These are phyloP conservation scores for Alces alces DNA, from an alignment of 2,113 vertebrate species.

Conservation along the genomic window DNA sequence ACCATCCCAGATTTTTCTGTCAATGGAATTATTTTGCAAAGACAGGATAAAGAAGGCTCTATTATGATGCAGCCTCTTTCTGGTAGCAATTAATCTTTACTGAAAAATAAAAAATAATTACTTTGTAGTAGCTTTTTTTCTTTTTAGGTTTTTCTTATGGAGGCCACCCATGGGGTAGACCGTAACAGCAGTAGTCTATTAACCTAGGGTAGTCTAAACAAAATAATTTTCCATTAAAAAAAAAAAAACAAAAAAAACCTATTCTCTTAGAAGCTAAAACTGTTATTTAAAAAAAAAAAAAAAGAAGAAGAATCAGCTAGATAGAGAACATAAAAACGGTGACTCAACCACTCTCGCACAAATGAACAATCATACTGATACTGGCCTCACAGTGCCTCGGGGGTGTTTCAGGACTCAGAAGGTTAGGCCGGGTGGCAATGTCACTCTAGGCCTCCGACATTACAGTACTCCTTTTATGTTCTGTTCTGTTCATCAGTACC, in stretches of 20 bases:
- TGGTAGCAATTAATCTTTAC: constrained; percentile 60
- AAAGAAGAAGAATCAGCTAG: background rate
- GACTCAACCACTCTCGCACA: background rate
- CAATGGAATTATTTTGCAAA: constrained; percentile 57
- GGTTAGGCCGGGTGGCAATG: background rate
- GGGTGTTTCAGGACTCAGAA: background rate
- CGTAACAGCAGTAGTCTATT: background rate
- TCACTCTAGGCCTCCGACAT: background rate
- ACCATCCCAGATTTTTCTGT: constrained; percentile 54
- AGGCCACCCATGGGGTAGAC: constrained; percentile 1
- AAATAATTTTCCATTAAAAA: background rate
- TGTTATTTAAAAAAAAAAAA: background rate
- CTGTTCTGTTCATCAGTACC: background rate
- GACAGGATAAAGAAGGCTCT: constrained; percentile 24
- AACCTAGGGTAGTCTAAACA: background rate
- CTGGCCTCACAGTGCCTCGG: background rate
- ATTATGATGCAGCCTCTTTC: constrained; percentile 33
- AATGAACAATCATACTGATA: background rate
- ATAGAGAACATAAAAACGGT: background rate
- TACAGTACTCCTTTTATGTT: background rate
- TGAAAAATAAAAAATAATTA: constrained; percentile 65
- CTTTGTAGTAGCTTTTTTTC: constrained; percentile 45
- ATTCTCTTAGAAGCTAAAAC: background rate
- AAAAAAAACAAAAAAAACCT: background rate
- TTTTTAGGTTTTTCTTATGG: constrained; percentile 66